Evolutionary conservation across 2,888 invertebrate genomes (phyloP), one percentile per base, ranked within the genome.

Genomic region (Synergus itoensis): DNA sequence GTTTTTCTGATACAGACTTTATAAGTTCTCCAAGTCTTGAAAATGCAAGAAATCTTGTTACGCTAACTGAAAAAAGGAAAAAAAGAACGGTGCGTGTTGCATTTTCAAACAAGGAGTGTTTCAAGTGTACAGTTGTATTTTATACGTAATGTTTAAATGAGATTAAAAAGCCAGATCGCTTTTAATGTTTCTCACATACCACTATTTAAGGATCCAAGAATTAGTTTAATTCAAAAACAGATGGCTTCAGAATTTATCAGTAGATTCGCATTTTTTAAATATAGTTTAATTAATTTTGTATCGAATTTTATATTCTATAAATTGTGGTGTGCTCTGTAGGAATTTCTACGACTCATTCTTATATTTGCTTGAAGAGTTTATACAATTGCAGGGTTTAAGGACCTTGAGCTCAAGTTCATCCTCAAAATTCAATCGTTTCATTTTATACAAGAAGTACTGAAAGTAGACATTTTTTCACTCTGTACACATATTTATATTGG

Each of bases 91-190:
- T 82, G 77, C 80, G 81, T 77, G 77, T 60, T 77, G 76, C 76
- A 80, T 82, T 78, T 77, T 78, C 77, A 78, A 73, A 45, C 48
- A 62, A 5, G 45, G 21, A 76, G 79, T 79, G 36, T 43, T 77
- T 78, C 76, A 57, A 80, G 77, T 78, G 57, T 73, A 80, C 79
- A 80, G 73, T 53, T 73, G 73, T 73, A 73, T 73, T 57, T 73
- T 73, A 73, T 73, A 73, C 48, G 14, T 53, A 73, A 53, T 73
- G n/a, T 73, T 73, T 36, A 53, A 73, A 57, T 14, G 62, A 62
- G 62, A 73, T 36, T 9, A 40, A n/a, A 1, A 67, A 67, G 18
- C 2, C 43, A 45, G 43, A 45, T n/a, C 21, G 67, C 45, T 67
- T 67, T 21, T 67, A 67, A 21, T 67, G 45, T 67, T 43, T 62